A percentile compares a stretch with the other conserved stretches of the same genome.
Conservation (phyloP, 2,888 invertebrate species). For the Philhelius pedissequus region DNA sequence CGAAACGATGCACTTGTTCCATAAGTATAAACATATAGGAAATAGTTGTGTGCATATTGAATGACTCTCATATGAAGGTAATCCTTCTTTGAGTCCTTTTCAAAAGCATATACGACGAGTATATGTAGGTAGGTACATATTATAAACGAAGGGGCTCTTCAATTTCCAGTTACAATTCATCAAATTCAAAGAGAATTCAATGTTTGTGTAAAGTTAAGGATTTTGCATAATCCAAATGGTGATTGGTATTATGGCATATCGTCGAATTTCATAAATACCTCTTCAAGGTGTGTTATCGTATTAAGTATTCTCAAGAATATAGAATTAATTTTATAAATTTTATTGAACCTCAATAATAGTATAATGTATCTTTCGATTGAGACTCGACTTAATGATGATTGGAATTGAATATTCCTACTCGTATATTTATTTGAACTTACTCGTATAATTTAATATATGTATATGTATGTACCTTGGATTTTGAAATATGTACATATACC, state of each 20-base stretch:
- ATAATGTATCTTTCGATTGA: not conserved
- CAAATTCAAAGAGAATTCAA: slow-evolving; percentile 39
- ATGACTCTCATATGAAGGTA: slow-evolving; percentile 33
- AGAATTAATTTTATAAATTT: slow-evolving; percentile 9
- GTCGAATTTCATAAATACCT: not conserved
- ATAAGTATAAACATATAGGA: not conserved
- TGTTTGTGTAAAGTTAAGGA: slow-evolving; percentile 11
- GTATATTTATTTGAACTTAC: too few relatives aligned
- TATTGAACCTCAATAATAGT: not conserved
- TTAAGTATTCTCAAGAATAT: slow-evolving; percentile 35
- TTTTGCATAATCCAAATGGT: slow-evolving; percentile 45
- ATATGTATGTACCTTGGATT: not conserved
- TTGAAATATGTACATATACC: too few relatives aligned
- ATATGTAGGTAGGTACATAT: too few relatives aligned
- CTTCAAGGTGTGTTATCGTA: not conserved
- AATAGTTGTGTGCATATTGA: slow-evolving; percentile 50
- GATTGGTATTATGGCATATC: slow-evolving; percentile 23
- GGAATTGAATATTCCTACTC: too few relatives aligned
- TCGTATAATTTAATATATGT: too few relatives aligned
- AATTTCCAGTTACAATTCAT: slow-evolving; percentile 19
- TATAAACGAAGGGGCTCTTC: not conserved
- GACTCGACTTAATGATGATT: not conserved
- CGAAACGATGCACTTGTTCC: slow-evolving; percentile 20
- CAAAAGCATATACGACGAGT: not conserved
- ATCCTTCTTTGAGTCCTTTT: slow-evolving; percentile 42